Evolutionary conservation across 2,888 invertebrate species (phyloP).

Genomic region (Epinotia ramella): DNA sequence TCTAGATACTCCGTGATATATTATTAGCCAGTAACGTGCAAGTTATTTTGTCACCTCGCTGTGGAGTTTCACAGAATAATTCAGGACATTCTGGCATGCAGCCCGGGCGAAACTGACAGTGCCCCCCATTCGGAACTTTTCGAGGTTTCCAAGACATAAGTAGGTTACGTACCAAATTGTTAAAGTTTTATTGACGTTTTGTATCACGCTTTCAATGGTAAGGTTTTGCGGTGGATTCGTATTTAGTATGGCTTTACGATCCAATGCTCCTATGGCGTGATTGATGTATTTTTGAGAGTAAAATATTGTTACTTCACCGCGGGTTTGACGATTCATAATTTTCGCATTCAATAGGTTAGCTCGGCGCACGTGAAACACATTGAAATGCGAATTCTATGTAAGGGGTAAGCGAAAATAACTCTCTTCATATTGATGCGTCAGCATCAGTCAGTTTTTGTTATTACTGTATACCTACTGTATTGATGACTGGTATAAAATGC

Average conservation of each 20-base stretch:
- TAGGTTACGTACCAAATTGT: conserved; percentile 44
- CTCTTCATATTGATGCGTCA: too few species aligned
- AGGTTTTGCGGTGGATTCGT: conserved; percentile 28
- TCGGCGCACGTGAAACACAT: too few species aligned
- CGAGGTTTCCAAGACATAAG: conserved; percentile 38
- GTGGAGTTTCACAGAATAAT: conserved; percentile 27
- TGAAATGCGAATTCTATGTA: too few species aligned
- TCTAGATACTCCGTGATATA: background rate
- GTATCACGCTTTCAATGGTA: conserved; percentile 33
- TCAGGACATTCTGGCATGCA: conserved; percentile 43
- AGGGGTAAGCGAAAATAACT: too few species aligned
- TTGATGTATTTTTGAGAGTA: background rate
- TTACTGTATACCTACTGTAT: too few species aligned
- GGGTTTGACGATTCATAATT: too few species aligned
- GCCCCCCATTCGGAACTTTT: conserved; percentile 38
- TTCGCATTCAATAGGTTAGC: too few species aligned
- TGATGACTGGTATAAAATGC: too few species aligned
- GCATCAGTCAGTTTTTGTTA: too few species aligned
- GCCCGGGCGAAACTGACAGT: conserved; percentile 44
- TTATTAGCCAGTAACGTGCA: conserved; percentile 7
- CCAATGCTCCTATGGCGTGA: too few species aligned
- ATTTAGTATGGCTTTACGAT: conserved; percentile 13
- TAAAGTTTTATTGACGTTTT: conserved; percentile 43
- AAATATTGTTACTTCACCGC: background rate
- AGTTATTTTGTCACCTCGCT: conserved; percentile 38